Evolutionary conservation across 2,888 invertebrate species (phyloP).

Genomic region (Drosophila affinis): DNA sequence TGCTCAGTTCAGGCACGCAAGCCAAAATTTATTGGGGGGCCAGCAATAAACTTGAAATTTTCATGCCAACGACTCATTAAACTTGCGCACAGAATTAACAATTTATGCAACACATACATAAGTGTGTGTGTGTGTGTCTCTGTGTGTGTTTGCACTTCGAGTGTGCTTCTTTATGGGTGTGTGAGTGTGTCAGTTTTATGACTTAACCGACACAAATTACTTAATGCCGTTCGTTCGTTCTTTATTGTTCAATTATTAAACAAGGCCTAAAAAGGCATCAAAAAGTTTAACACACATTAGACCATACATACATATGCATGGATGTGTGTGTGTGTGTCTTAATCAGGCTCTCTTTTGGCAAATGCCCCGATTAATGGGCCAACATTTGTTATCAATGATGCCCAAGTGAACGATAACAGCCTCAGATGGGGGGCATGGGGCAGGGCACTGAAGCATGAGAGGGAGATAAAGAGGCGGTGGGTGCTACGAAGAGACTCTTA

Average conservation of each 20-base stretch:
- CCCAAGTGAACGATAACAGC: conserved; percentile 74
- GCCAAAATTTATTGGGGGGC: conserved; percentile 32
- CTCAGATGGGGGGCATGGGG: not conserved
- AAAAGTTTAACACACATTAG: conserved; percentile 71
- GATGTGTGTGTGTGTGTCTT: conserved; percentile 19
- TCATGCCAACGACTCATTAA: conserved; percentile 75
- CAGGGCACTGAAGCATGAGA: too few relatives aligned
- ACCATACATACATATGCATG: conserved; percentile 21
- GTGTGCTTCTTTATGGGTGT: not conserved
- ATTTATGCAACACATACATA: conserved; percentile 52
- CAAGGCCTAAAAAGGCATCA: conserved; percentile 54
- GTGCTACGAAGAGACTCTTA: not conserved
- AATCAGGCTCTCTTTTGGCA: conserved; percentile 31
- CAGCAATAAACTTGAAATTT: conserved; percentile 74
- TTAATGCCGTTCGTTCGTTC: conserved; percentile 71
- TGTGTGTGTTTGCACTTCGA: not conserved
- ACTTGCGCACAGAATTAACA: conserved; percentile 78
- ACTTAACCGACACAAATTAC: conserved; percentile 71
- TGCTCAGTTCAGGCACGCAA: conserved; percentile 37
- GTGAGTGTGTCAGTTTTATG: conserved; percentile 60
- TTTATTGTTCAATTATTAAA: conserved; percentile 77
- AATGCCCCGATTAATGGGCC: conserved; percentile 72
- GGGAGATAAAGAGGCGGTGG: not conserved
- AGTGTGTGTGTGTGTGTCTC: conserved; percentile 1
- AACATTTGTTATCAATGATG: conserved; percentile 79